Base-by-base conservation (phyloP, 2,797 vertebrate species). In the Phoebastria nigripes region DNA sequence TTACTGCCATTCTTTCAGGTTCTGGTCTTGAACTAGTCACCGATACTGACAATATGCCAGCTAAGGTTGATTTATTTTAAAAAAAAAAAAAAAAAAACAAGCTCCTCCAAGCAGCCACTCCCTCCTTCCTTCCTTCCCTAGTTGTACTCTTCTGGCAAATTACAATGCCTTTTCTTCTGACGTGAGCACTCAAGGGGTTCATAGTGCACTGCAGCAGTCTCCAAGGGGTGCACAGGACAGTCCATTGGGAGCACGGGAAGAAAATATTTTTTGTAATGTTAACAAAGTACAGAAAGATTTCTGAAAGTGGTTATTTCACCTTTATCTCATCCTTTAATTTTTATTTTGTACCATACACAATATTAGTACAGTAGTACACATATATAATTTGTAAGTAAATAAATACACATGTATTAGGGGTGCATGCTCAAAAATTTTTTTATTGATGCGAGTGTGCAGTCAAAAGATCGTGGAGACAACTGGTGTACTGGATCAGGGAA, bases 181-280 rank as follows among this genome's bases (percentile, higher is more conserved):
- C 6, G 19, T 8, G 9, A 74, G 22, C 26, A 37, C 61, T 49
- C 44, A 16, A 12, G 8, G 3, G 2, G 8, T 25, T 83, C 54
- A 39, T 2, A 69, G 24, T 5, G 3, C 33, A 70, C 0, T 61
- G 29, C 46, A 74, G 52, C 3, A 2, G 25, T 42, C 58, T 82
- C 54, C 19, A 61, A 49, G 9, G 2, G 6, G 8, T 17, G 4
- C 28, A 56, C 15, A 51, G 16, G 6, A 49, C 41, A 61, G 39
- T 29, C 11, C 37, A 33, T 0, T 8, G 3, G 12, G 15, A 73
- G 3, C 0, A 0, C 18, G 11, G 21, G 6, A 41, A 72, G 19
- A 56, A 66, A 85, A 3, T 19, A 13, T 12, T 41, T 28, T 56
- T 22, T 37, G 5, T 24, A 20, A 17, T 6, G 9, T 33, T 62